phyloP scores from a whole-genome alignment of 92 coral and sea anemone genomes.

The Epizoanthus rinbou region DNA sequence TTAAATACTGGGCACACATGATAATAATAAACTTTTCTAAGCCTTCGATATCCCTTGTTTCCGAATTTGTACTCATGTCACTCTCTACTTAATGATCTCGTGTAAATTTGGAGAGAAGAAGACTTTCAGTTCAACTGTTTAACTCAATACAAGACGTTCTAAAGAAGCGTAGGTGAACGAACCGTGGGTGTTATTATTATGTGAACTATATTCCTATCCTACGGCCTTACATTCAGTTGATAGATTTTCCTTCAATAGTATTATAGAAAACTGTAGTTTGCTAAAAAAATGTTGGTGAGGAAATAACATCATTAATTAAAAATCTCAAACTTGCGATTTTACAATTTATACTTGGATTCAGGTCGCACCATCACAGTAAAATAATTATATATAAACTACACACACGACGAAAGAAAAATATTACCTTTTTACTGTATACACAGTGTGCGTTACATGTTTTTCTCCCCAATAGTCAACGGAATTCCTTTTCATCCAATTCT shows the following conservation, averaged over 20 bases:
- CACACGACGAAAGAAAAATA: conserved; percentile 9
- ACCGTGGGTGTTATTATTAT: conserved; percentile 6
- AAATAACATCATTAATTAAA: not conserved
- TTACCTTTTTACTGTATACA: conserved; percentile 33
- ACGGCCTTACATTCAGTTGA: not conserved
- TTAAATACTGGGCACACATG: too few relatives aligned
- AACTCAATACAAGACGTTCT: too few relatives aligned
- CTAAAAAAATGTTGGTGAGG: not conserved
- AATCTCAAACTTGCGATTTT: conserved; percentile 6
- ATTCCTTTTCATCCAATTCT: not conserved
- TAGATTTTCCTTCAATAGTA: not conserved
- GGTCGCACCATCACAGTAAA: not conserved
- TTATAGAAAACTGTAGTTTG: not conserved
- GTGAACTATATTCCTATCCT: conserved; percentile 16
- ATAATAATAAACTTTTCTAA: not conserved
- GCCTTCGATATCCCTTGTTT: not conserved
- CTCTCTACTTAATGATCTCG: not conserved
- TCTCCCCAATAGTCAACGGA: conserved; percentile 14
- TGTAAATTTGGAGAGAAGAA: not conserved
- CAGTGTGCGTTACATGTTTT: conserved; percentile 12
- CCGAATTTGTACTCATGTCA: too few relatives aligned
- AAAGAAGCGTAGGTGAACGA: not conserved
- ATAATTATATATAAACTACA: conserved; percentile 28
- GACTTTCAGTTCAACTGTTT: too few relatives aligned
- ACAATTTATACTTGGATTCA: not conserved